These are phyloP conservation scores for Torymus texanus DNA, from an alignment of 2,888 invertebrate species.

Conservation along the genomic window DNA sequence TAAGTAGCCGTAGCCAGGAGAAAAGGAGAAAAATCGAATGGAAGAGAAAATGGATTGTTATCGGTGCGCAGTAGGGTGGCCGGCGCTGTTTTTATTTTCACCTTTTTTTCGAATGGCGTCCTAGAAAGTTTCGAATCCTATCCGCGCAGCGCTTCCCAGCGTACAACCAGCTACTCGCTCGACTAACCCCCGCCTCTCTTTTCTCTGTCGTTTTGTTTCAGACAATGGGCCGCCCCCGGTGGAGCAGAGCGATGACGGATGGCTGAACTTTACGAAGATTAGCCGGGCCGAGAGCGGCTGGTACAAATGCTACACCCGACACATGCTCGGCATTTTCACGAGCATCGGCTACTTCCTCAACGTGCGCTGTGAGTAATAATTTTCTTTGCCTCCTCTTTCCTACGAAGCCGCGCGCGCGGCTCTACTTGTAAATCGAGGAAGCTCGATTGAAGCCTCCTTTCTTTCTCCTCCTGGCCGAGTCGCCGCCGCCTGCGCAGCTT, in stretches of 20 bases:
- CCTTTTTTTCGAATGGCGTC: background rate
- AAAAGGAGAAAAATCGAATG: background rate
- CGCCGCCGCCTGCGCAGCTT: background rate
- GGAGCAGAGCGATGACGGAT: slow-evolving; percentile 85
- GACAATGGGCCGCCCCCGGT: slow-evolving; percentile 76
- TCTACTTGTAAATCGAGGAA: too few relatives aligned
- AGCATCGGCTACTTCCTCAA: slow-evolving; percentile 94
- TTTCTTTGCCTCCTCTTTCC: background rate
- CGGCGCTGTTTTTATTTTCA: slow-evolving; percentile 10
- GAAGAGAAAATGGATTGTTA: slow-evolving; percentile 34
- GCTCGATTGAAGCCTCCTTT: slow-evolving; percentile 1
- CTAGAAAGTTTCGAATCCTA: slow-evolving; percentile 23
- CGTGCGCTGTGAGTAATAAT: slow-evolving; percentile 85
- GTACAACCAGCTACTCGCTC: too few relatives aligned
- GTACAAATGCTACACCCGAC: slow-evolving; percentile 93
- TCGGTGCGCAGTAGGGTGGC: background rate
- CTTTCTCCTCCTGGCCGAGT: background rate
- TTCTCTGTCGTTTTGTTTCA: slow-evolving; percentile 63
- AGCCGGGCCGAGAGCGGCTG: slow-evolving; percentile 90
- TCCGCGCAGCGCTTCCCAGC: background rate
- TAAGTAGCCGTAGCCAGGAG: too few relatives aligned
- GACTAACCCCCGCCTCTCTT: background rate
- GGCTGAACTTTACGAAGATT: slow-evolving; percentile 89
- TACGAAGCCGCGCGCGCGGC: background rate
- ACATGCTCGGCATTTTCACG: slow-evolving; percentile 89